phyloP scores from a whole-genome alignment of 2,797 vertebrate genomes.

The Megalops cyprinoides region DNA sequence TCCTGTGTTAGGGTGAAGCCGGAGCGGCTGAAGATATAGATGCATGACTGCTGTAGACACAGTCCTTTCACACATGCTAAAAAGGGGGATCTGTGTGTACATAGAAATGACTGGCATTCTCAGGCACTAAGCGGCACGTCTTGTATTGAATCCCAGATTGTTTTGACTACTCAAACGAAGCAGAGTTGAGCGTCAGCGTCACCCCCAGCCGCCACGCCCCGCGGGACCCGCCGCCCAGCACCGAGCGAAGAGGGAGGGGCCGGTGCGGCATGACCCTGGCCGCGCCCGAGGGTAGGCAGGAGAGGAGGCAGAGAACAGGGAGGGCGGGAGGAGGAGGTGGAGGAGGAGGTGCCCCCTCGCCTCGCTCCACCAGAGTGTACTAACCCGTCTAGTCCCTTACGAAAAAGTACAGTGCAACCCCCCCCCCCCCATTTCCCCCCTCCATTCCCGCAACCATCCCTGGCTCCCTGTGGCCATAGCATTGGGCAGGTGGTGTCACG shows the following conservation, averaged over 20 bases:
- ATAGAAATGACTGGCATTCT: neutral
- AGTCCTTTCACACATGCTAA: neutral
- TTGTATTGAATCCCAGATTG: constrained; percentile 99
- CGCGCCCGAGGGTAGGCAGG: constrained; percentile 97
- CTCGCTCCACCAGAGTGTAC: constrained; percentile 77
- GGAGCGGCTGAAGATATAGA: neutral
- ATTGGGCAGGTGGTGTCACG: constrained; percentile 66
- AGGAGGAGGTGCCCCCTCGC: constrained; percentile 52
- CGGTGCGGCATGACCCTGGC: constrained; percentile 87
- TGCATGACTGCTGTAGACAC: neutral
- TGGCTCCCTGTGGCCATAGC: constrained; percentile 58
- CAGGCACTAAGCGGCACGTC: constrained; percentile 77
- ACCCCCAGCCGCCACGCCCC: constrained; percentile 85
- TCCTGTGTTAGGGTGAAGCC: neutral
- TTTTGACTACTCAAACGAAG: constrained; percentile 97
- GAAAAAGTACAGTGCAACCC: constrained; percentile 46
- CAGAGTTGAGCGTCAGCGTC: constrained; percentile 90
- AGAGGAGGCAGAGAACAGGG: constrained; percentile 74
- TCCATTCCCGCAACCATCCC: constrained; percentile 6
- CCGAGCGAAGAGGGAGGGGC: constrained; percentile 87
- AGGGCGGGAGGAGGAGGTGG: constrained; percentile 79
- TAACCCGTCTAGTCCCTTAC: constrained; percentile 76
- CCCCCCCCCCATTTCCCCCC: constrained; percentile 34
- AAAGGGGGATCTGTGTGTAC: constrained; percentile 3
- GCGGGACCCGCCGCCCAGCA: constrained; percentile 87